Base-by-base conservation (phyloP, 2,113 vertebrate genomes). In the Planiliza haematocheilus region DNA sequence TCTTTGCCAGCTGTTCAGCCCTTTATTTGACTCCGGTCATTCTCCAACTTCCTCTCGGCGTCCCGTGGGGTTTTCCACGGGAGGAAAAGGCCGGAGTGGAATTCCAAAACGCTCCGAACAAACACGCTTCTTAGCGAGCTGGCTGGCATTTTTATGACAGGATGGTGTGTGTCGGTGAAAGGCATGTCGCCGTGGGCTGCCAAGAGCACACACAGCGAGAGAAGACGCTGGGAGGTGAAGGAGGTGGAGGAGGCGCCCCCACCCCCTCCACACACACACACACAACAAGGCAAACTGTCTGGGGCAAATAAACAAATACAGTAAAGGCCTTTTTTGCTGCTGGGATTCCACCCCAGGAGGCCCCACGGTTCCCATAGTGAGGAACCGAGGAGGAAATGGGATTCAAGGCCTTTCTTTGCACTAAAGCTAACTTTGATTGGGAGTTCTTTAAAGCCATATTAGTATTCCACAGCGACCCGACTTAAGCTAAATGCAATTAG, bases 111-210 rank as follows among this genome's bases (percentile, higher is more conserved):
- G n/a, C 74, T 55, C 43, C 38, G 12, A 70, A 88, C 86, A 91
- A 89, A 89, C 77, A 56, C 9, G 10, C 74, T 66, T 56, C 85
- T 83, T 30, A 75, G 81, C 79, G 64, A 86, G 68, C 62, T 1
- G 61, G 72, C 45, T 72, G 85, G 82, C 69, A 74, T 79, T 87
- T 90, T 90, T 84, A 88, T 88, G 88, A 86, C 86, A 87, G 84
- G 72, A 82, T 81, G 77, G 55, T 75, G 85, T 74, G 82, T 71
- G 77, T 74, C 36, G 24, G 81, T 62, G 84, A 74, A 75, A 77
- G 70, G 84, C 79, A 68, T 69, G 81, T 74, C 12, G 21, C 79
- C 49, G 75, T 68, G 62, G 69, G 46, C 64, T 72, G 70, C 73
- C 17, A 24, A 59, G 61, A 66, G 45, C 69, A 38, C 66, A 51